These are phyloP conservation scores for Gavia stellata DNA, from an alignment of 2,113 vertebrate genomes.

Conservation along the genomic window DNA sequence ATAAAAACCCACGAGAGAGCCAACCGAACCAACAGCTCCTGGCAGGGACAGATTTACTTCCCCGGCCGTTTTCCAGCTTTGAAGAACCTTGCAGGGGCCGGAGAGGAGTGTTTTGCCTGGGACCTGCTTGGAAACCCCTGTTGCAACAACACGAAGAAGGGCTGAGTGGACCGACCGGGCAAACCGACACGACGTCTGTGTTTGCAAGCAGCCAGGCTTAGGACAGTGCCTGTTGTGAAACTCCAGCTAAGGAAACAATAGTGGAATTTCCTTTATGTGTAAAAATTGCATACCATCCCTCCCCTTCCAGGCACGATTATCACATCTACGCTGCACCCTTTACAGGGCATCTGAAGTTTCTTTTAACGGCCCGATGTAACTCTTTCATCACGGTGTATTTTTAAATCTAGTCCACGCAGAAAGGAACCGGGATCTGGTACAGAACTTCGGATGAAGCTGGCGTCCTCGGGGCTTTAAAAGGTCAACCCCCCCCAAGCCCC, in stretches of 20 bases:
- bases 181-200: fast-evolving
- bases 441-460: background rate
- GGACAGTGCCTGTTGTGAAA: background rate
- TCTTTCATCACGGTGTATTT: background rate
- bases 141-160: background rate
- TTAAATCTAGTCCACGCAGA: fast-evolving
- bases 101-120: no score
- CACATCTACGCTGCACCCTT: fast-evolving
- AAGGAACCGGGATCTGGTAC: background rate
- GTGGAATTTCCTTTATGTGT: background rate
- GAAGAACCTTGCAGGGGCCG: background rate
- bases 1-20: background rate
- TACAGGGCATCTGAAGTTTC: background rate
- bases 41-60: background rate
- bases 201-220: background rate
- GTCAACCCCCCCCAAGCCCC: background rate
- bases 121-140: background rate
- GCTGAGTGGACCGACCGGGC: fast-evolving
- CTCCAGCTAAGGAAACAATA: fast-evolving
- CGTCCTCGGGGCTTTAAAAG: background rate
- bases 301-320: background rate
- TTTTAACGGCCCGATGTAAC: background rate
- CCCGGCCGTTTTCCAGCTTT: background rate
- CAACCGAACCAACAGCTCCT: background rate
- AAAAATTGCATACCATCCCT: background rate